Conservation (phyloP, 2,113 vertebrate species). For the Henicopernis longicauda region DNA sequence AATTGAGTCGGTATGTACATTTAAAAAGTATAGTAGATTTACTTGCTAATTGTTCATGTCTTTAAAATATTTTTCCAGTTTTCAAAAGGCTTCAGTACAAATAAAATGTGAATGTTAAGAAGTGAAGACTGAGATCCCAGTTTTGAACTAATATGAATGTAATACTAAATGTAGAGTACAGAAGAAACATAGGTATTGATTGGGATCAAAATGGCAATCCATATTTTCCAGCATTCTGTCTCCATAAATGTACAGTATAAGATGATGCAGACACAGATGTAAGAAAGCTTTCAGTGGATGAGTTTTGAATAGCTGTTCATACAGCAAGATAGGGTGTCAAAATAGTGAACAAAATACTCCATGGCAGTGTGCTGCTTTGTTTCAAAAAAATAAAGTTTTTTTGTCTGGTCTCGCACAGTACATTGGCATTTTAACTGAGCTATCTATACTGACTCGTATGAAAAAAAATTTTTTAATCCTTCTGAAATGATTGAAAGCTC, state of each 20-base stretch:
- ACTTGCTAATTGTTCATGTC: neutral
- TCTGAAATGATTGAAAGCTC: neutral
- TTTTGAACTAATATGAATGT: neutral
- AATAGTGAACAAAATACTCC: neutral
- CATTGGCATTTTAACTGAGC: neutral
- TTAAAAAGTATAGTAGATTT: neutral
- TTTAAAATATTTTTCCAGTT: neutral
- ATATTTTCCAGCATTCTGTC: neutral
- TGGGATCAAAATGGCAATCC: neutral
- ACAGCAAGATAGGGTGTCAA: neutral
- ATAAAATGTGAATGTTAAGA: neutral
- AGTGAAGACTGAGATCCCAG: neutral
- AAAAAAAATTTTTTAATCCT: neutral
- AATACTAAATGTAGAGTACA: neutral
- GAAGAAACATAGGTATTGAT: neutral
- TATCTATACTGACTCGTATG: neutral
- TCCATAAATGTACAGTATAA: neutral
- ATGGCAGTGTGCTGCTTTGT: neutral
- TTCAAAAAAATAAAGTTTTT: too few species aligned
- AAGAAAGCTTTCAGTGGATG: neutral
- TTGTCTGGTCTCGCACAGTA: neutral
- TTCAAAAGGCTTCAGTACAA: neutral
- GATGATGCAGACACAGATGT: neutral
- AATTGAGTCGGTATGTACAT: neutral
- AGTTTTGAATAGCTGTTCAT: neutral